phyloP scores from a whole-genome alignment of 2,888 invertebrate genomes.

The Drosophila infuscata region DNA sequence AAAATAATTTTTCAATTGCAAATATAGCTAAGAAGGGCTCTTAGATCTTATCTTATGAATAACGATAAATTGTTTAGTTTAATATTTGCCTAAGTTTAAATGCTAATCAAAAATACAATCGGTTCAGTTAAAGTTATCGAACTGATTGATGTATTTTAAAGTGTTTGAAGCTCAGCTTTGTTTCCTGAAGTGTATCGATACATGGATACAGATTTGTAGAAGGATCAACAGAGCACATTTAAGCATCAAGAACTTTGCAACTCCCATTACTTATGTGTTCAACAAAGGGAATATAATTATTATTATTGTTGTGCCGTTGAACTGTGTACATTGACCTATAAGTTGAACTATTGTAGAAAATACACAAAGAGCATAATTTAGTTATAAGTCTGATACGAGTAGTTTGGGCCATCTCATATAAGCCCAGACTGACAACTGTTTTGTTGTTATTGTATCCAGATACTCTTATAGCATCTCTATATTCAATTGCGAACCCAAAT shows the following conservation, averaged over 20 bases:
- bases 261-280: slow-evolving; percentile 1
- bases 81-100: neutral
- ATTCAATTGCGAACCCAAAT: slow-evolving; percentile 59
- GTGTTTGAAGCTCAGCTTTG: neutral
- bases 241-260: slow-evolving; percentile 4
- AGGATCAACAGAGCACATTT: neutral
- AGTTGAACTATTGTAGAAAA: slow-evolving; percentile 18
- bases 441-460: slow-evolving; percentile 15
- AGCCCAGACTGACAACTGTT: slow-evolving; percentile 15
- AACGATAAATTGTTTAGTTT: neutral
- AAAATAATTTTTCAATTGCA: slow-evolving; percentile 2
- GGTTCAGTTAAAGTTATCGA: neutral
- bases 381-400: slow-evolving; percentile 26
- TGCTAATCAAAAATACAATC: neutral
- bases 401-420: slow-evolving; percentile 6
- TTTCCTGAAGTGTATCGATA: neutral
- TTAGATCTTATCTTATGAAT: neutral
- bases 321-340: slow-evolving; percentile 16
- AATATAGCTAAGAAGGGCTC: slow-evolving; percentile 4
- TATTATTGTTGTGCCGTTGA: slow-evolving; percentile 13
- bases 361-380: slow-evolving; percentile 26
- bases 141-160: neutral
- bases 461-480: slow-evolving; percentile 25
- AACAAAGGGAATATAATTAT: slow-evolving; percentile 26
- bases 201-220: neutral